Conservation (phyloP, 2,797 vertebrate genomes). For the Monodelphis domestica region DNA sequence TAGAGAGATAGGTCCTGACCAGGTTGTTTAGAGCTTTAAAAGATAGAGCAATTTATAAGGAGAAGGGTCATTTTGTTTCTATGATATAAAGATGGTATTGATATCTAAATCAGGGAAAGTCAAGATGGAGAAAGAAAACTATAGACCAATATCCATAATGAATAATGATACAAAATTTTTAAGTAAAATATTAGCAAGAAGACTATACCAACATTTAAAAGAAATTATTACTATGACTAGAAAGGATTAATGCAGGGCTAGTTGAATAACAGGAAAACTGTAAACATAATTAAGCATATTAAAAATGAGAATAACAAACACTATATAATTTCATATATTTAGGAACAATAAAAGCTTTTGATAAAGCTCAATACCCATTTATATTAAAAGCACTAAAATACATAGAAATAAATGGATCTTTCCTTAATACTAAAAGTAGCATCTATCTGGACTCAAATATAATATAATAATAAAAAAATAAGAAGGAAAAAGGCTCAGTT, state of each 20-base stretch:
- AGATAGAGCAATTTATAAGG: neutral
- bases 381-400: too few relatives aligned
- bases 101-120: neutral
- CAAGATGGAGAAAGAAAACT: neutral
- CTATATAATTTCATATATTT: neutral
- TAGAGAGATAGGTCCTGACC: neutral
- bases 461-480: neutral
- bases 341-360: too few relatives aligned
- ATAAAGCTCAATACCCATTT: too few relatives aligned
- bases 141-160: neutral
- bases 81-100: neutral
- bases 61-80: neutral
- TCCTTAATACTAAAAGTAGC: too few relatives aligned
- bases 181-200: neutral
- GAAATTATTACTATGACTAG: neutral
- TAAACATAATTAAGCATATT: neutral
- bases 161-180: neutral
- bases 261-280: neutral
- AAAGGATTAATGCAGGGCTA: neutral
- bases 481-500: neutral
- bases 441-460: neutral
- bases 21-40: neutral
- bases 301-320: neutral
- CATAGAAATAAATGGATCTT: too few relatives aligned
- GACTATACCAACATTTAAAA: neutral